Conservation (phyloP, 2,113 vertebrate species). For the Stictonetta naevosa region DNA sequence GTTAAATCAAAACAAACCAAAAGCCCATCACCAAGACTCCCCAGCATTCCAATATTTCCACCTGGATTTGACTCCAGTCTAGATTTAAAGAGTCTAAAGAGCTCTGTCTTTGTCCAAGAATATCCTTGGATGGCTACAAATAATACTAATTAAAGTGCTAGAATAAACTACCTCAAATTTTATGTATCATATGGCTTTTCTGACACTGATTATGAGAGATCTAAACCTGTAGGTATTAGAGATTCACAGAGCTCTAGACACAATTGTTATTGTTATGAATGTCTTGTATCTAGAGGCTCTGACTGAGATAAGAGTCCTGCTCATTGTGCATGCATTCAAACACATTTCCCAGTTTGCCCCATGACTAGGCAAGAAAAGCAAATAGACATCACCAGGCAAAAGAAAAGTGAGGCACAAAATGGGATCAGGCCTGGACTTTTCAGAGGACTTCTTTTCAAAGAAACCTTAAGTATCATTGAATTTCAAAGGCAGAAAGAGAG, state of each 20-base stretch:
- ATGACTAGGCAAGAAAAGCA: not conserved
- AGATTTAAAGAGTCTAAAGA: not conserved
- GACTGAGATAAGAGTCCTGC: not conserved
- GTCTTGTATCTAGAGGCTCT: not conserved
- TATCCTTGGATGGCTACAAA: not conserved
- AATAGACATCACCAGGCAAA: not conserved
- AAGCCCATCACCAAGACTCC: not conserved
- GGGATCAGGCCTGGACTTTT: not conserved
- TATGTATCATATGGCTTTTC: not conserved
- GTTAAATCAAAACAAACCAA: not conserved
- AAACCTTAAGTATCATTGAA: not conserved
- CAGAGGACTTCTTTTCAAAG: not conserved
- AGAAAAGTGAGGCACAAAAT: not conserved
- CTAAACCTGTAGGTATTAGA: not conserved
- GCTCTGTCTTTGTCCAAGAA: not conserved
- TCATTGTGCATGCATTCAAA: not conserved
- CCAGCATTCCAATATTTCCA: not conserved
- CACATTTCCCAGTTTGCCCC: not conserved
- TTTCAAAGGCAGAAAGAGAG: not conserved
- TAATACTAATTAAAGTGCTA: not conserved
- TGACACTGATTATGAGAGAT: not conserved
- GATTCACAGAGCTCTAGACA: not conserved
- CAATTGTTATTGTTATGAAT: not conserved
- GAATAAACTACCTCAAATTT: not conserved
- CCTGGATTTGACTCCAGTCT: not conserved